A percentile compares a stretch with the other conserved stretches of the same genome.
These are phyloP conservation scores for Onchidella celtica DNA, from an alignment of 2,888 invertebrate genomes.

Conservation along the genomic window DNA sequence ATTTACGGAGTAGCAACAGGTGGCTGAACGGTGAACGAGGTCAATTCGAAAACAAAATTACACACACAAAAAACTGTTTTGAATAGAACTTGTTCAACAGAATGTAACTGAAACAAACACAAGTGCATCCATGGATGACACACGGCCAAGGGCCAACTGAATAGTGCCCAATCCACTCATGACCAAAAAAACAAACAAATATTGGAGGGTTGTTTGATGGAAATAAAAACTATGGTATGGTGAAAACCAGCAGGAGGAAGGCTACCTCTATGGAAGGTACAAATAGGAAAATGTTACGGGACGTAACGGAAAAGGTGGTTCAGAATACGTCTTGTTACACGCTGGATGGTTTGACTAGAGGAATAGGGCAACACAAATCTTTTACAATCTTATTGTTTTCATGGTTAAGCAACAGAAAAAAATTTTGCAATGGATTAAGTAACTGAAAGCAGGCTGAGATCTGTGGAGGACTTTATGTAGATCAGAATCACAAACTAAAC, in stretches of 20 bases:
- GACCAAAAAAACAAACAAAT: too few species aligned
- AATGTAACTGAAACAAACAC: neutral
- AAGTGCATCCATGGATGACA: neutral
- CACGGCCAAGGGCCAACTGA: slow-evolving; percentile 2
- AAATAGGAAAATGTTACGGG: neutral
- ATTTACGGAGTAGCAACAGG: slow-evolving; percentile 24
- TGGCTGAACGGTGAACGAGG: slow-evolving; percentile 21
- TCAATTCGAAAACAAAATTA: neutral
- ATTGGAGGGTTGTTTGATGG: too few species aligned
- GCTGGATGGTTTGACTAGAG: neutral
- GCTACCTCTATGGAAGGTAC: neutral
- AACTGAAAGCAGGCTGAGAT: slow-evolving; percentile 30
- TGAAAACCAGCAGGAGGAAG: neutral
- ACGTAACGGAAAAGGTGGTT: neutral
- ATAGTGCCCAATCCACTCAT: slow-evolving; percentile 8
- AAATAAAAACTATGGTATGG: neutral
- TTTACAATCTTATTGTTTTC: neutral
- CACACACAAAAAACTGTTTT: neutral
- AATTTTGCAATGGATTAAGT: neutral
- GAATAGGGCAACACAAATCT: neutral
- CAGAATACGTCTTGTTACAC: neutral
- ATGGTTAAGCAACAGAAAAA: neutral
- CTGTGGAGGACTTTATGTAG: slow-evolving; percentile 43
- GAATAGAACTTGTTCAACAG: slow-evolving; percentile 4
- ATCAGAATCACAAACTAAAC: too few species aligned